Evolutionary conservation across 2,797 vertebrate species (phyloP), one percentile per base, ranked within the genome.

Genomic region (Cyclura pinguis): DNA sequence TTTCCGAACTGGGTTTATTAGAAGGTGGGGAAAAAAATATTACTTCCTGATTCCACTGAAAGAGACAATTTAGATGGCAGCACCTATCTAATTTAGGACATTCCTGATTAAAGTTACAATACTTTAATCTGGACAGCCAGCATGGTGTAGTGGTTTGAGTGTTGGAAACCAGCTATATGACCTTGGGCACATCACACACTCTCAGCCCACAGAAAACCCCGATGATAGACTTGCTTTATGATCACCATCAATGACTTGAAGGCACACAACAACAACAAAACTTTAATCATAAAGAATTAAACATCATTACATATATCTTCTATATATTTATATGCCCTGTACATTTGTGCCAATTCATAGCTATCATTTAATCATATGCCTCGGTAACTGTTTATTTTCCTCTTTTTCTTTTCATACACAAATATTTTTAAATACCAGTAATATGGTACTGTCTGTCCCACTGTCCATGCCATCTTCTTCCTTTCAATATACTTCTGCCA

Each of bases 1-100:
- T 92, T 94, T 91, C 85, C 92, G 92, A 92, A 93, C 91, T 14
- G 29, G 38, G 16, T 6, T 73, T 72, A 67, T 12, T 88, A 85
- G 87, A 86, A 94, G 92, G 5, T 67, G 29, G 16, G 27, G 29
- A 32, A 32, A 62, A 78, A 80, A 89, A n/a, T 76, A 90, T 62
- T 42, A 64, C 85, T 89, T 89, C 91, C 55, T n/a, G 10, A 50
- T 91, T 91, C 80, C 92, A 38, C 88, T 1, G 88, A 88, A 78
- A 86, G 88, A 90, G 84, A 73, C 14, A 29, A 89, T 94, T 94
- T 57, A 87, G 8, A n/a, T 14, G 27, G 13, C 35, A 13, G 2
- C 22, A 22, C n/a, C 42, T 6, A 3, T 13, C 18, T 38, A 80
- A 67, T 64, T 87, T 78, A 16, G 38, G n/a, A 50, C 18, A 24